Percentiles rank a stretch among this genome's conserved stretches.
Evolutionary conservation across 2,888 invertebrate species (phyloP).

Genomic region (Lasioglossum zephyrum): DNA sequence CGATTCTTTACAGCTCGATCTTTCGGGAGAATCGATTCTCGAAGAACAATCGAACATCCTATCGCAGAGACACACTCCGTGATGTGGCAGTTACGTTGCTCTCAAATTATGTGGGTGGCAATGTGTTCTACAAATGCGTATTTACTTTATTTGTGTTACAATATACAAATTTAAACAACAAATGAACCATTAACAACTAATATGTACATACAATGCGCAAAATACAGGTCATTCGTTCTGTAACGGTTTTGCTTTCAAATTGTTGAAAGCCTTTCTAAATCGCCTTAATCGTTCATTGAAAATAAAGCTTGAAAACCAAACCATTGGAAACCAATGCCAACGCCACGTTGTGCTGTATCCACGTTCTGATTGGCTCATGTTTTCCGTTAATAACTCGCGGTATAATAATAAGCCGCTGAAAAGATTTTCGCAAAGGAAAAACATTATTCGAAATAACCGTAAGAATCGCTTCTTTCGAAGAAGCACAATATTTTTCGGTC

Average conservation of each 20-base stretch:
- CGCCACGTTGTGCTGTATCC: background rate
- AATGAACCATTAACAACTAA: background rate
- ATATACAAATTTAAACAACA: too few relatives aligned
- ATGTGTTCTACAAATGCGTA: background rate
- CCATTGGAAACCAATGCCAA: background rate
- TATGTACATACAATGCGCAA: background rate
- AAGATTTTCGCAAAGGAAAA: background rate
- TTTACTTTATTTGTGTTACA: too few relatives aligned
- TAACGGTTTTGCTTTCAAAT: background rate
- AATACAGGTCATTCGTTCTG: background rate
- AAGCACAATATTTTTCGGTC: too few relatives aligned
- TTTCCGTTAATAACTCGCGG: background rate
- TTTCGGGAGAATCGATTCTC: too few relatives aligned
- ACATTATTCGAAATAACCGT: background rate
- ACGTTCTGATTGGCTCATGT: background rate
- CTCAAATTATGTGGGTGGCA: background rate
- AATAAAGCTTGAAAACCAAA: background rate
- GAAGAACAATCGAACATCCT: too few relatives aligned
- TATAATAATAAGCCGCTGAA: background rate
- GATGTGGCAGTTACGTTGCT: background rate
- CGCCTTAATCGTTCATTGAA: background rate
- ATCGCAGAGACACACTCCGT: too few relatives aligned
- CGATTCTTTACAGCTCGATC: too few relatives aligned
- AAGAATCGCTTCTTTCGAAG: background rate
- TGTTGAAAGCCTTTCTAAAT: background rate